Conservation (phyloP, 2,113 vertebrate genomes). For the mouse (Mus musculus) region DNA sequence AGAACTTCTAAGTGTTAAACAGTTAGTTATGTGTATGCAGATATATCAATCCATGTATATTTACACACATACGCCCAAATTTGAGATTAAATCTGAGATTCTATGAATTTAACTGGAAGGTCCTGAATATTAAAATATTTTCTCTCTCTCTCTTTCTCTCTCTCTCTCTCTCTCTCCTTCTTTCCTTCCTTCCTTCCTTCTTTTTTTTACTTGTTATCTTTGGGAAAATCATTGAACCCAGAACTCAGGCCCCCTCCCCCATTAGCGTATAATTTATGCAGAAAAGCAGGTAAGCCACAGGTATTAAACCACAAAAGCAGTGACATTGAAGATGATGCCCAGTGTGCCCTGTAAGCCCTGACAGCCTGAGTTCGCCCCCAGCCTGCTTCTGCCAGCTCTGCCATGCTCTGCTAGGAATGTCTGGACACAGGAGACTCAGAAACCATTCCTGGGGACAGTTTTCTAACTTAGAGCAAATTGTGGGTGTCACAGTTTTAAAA, state of each 20-base stretch:
- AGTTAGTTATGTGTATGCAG: neutral
- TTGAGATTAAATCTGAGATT: neutral
- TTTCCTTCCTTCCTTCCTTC: no score
- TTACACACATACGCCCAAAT: neutral
- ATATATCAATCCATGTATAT: neutral
- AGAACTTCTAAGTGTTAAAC: neutral
- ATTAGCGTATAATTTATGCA: neutral
- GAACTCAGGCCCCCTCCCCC: neutral
- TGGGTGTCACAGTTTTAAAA: neutral
- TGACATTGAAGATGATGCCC: neutral
- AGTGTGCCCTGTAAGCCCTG: accelerated
- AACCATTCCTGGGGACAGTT: neutral
- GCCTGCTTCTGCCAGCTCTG: neutral
- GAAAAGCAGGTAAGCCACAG: neutral
- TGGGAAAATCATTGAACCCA: neutral
- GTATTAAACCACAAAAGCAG: neutral
- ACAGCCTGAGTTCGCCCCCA: neutral
- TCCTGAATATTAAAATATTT: neutral
- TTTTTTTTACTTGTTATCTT: neutral
- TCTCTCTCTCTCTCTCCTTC: no score
- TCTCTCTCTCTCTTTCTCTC: neutral
- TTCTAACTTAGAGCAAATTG: neutral
- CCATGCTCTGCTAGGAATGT: neutral
- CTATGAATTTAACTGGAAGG: neutral
- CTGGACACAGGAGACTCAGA: neutral